Evolutionary conservation across 2,888 invertebrate species (phyloP).

Genomic region (Parapristionchus giblindavisi): DNA sequence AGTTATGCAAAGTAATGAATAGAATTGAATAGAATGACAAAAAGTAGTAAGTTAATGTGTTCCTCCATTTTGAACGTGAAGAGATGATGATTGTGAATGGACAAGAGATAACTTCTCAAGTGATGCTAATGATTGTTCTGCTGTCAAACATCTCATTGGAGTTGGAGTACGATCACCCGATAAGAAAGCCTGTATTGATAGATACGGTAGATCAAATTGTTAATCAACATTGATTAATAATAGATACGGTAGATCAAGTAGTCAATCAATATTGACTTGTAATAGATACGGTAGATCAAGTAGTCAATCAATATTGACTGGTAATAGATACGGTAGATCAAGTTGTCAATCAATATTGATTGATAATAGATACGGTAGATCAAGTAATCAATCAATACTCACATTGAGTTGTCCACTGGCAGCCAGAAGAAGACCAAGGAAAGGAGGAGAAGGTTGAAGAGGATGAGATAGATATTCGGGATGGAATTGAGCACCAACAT

Average conservation of each 20-base stretch:
- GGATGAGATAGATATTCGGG: conserved; percentile 85
- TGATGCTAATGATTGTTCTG: conserved; percentile 9
- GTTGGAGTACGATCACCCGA: conserved; percentile 30
- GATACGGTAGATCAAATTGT: not conserved
- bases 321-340: not conserved
- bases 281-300: not conserved
- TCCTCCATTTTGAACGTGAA: too few species aligned
- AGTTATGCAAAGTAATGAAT: too few species aligned
- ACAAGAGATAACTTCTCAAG: conserved; percentile 30
- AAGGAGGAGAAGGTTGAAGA: conserved; percentile 85
- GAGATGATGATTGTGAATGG: too few species aligned
- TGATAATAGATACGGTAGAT: not conserved
- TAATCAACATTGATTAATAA: not conserved
- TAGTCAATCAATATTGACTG: conserved; percentile 73
- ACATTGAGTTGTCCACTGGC: conserved; percentile 79
- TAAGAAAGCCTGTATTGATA: conserved; percentile 7
- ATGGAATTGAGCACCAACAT: conserved; percentile 94
- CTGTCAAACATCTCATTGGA: conserved; percentile 21
- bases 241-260: conserved; percentile 70
- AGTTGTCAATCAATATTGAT: conserved; percentile 73
- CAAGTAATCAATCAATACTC: conserved; percentile 73
- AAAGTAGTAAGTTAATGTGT: too few species aligned
- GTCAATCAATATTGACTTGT: conserved; percentile 71
- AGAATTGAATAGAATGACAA: too few species aligned
- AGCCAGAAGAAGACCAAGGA: conserved; percentile 90